A percentile compares a stretch with the other conserved stretches of the same genome.
Conservation (phyloP, 2,888 invertebrate species). For the Dexiosoma caninum region DNA sequence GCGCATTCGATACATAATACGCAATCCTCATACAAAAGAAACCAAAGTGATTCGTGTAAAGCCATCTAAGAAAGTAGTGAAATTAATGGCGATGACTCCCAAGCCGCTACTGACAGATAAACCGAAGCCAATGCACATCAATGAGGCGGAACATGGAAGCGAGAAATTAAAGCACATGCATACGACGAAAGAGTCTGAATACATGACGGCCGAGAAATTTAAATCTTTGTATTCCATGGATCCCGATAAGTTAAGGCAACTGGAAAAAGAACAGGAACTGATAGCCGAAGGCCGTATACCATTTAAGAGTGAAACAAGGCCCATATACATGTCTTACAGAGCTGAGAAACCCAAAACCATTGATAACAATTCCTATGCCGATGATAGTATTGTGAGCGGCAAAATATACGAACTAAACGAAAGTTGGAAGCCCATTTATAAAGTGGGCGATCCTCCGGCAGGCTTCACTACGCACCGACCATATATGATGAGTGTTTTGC, state of each 20-base stretch:
- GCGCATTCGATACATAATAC: slow-evolving; percentile 72
- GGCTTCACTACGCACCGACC: slow-evolving; percentile 67
- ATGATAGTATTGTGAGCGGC: slow-evolving; percentile 69
- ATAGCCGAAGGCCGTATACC: slow-evolving; percentile 72
- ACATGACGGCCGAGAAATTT: slow-evolving; percentile 38
- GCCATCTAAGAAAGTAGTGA: slow-evolving; percentile 71
- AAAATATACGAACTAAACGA: slow-evolving; percentile 71
- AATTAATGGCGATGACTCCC: slow-evolving; percentile 65
- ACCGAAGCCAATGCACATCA: slow-evolving; percentile 42
- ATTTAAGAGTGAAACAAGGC: slow-evolving; percentile 64
- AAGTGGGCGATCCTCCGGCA: slow-evolving; percentile 57
- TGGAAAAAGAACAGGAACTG: slow-evolving; percentile 75
- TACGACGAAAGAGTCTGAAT: slow-evolving; percentile 20
- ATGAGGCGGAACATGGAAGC: slow-evolving; percentile 57
- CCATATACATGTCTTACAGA: slow-evolving; percentile 36
- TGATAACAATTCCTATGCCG: background rate
- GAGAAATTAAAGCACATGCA: slow-evolving; percentile 35
- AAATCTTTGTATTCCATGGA: slow-evolving; percentile 57
- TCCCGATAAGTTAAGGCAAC: slow-evolving; percentile 67
- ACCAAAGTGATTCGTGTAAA: slow-evolving; percentile 72
- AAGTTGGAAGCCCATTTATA: slow-evolving; percentile 73
- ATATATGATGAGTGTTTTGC: slow-evolving; percentile 69
- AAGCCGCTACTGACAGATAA: slow-evolving; percentile 63
- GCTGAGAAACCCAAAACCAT: slow-evolving; percentile 11
- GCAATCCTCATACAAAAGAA: slow-evolving; percentile 72